Percentiles rank a stretch among this genome's conserved stretches.
phyloP scores from a whole-genome alignment of 2,888 invertebrate genomes.

The Morpho achilles region DNA sequence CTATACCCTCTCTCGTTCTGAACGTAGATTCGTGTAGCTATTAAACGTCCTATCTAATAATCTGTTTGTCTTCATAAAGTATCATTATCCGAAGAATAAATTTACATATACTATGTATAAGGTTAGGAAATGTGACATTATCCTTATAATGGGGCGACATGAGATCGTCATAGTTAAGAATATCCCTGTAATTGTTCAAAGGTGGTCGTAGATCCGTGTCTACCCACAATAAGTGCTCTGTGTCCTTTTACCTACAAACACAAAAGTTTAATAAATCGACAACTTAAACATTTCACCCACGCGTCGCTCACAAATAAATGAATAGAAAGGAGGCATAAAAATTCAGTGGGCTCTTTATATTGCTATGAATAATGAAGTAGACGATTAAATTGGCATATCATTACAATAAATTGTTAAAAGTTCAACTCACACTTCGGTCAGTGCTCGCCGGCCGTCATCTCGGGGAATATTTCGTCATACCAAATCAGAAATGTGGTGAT shows the following conservation, averaged over 20 bases:
- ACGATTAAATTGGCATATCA: slow-evolving; percentile 20
- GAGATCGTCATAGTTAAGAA: too few relatives aligned
- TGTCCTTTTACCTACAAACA: background rate
- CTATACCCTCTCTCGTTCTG: too few relatives aligned
- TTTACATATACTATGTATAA: too few relatives aligned
- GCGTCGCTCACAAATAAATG: slow-evolving; percentile 10
- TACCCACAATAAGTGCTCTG: too few relatives aligned
- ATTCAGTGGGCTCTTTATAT: slow-evolving; percentile 18
- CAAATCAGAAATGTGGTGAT: background rate
- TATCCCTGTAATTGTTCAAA: too few relatives aligned
- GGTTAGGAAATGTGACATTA: too few relatives aligned
- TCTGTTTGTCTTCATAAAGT: too few relatives aligned
- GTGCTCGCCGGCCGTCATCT: background rate
- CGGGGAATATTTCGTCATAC: background rate
- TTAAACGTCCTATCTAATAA: too few relatives aligned
- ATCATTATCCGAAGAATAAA: too few relatives aligned
- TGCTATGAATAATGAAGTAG: slow-evolving; percentile 18
- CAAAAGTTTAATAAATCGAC: slow-evolving; percentile 1
- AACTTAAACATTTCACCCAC: background rate
- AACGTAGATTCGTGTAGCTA: too few relatives aligned
- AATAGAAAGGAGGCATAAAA: slow-evolving; percentile 18
- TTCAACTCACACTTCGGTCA: slow-evolving; percentile 4
- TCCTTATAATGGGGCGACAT: too few relatives aligned
- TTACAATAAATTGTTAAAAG: slow-evolving; percentile 20
- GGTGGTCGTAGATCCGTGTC: too few relatives aligned